Base-by-base conservation (phyloP, 2,797 vertebrate genomes). In the Sebastes hubbsi region DNA sequence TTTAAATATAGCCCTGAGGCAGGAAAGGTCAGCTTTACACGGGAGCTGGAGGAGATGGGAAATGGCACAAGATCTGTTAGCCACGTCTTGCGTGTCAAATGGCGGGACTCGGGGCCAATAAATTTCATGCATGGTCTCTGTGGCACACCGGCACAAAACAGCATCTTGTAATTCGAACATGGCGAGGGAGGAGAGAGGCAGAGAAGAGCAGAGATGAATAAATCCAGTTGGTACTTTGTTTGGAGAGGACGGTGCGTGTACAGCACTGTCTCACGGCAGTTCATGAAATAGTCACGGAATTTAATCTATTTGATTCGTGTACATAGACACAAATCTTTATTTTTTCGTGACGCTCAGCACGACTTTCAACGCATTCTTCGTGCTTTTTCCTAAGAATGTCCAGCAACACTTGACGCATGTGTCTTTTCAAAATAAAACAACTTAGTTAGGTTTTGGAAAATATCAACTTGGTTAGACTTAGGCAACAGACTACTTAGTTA, bases 1-100 rank as follows among this genome's bases (percentile, higher is more conserved):
- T 92, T 94, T 93, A 94, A 95, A 95, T 93, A 94, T 92, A 95
- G 93, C 90, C 91, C 4, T 6, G 30, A 94, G 91, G 88, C 81
- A 90, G 85, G 80, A 95, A 94, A 94, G 94, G 93, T 93, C 92
- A 93, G 86, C 82, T 83, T 91, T 90, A 77, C 83, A 86, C 70
- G 10, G 76, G 80, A 87, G 84, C 75, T 1, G 3, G 81, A 89
- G 81, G 84, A 92, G 88, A 91, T 58, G 80, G 88, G 86, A 89
- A 89, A 91, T 86, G 88, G 91, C 88, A 89, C 56, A 68, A 80
- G 87, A 93, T 94, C 89, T 89, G 87, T 89, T 88, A 86, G 87
- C 85, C 81, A 87, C 56, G 75, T 93, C 82, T 76, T 60, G 84
- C n/a, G 81, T 91, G 90, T 92, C 87, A 91, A 93, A 91, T 85